phyloP scores from a whole-genome alignment of 2,888 invertebrate species.

The Cheilosia vulpina region DNA sequence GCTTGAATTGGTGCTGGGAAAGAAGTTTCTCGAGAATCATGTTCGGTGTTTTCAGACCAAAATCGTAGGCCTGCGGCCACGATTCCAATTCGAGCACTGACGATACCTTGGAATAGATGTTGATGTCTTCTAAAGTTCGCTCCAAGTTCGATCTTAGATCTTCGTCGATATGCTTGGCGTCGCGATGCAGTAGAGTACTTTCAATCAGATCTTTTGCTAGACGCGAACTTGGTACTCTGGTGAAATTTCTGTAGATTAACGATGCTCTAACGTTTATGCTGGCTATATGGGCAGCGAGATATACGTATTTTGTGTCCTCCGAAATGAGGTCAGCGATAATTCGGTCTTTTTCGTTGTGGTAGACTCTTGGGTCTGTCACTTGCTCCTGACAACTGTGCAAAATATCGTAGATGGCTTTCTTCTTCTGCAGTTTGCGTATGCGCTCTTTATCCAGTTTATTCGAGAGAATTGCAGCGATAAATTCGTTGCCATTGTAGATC shows the following conservation, averaged over 20 bases:
- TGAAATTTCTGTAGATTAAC: constrained; percentile 80
- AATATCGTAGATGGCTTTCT: constrained; percentile 52
- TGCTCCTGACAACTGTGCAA: constrained; percentile 49
- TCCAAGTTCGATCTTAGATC: constrained; percentile 82
- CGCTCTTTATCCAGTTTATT: constrained; percentile 77
- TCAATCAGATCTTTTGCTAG: constrained; percentile 82
- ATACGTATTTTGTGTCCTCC: constrained; percentile 78
- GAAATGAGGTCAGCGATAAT: constrained; percentile 78
- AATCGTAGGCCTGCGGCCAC: constrained; percentile 86
- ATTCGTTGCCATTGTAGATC: constrained; percentile 77
- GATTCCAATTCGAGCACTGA: constrained; percentile 85
- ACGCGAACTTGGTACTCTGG: constrained; percentile 80
- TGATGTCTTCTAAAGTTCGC: constrained; percentile 86
- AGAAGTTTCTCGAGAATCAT: constrained; percentile 80
- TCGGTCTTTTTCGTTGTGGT: constrained; percentile 76
- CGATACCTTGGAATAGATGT: constrained; percentile 87
- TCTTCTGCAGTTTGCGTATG: constrained; percentile 73
- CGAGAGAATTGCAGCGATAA: constrained; percentile 79
- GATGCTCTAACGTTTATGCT: constrained; percentile 79
- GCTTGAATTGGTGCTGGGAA: constrained; percentile 82
- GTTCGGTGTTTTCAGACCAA: constrained; percentile 80
- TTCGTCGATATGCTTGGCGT: constrained; percentile 82
- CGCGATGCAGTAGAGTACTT: constrained; percentile 84
- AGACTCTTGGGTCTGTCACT: constrained; percentile 9
- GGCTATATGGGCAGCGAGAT: constrained; percentile 78